Evolutionary conservation across 2,113 vertebrate genomes (phyloP), one percentile per base, ranked within the genome.

Genomic region (Arizona elegans): DNA sequence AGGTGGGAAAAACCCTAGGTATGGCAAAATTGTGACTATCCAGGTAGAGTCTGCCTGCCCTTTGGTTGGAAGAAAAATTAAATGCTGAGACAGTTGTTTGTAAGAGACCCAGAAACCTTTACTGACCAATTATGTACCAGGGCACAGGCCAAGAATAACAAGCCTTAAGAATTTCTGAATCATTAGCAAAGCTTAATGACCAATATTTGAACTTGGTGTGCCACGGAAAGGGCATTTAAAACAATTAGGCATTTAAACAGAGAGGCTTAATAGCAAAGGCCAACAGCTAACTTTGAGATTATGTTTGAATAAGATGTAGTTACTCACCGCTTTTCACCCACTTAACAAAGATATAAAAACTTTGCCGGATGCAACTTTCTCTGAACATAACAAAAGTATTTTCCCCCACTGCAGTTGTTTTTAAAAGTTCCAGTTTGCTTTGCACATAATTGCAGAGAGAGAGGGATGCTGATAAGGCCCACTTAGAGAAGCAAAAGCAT

Each of bases 101-200:
- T 90, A 23, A 88, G 91, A 19, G 0, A 8, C 81, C 81, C 93
- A 92, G 94, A 93, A 92, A 92, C 90, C 89, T 92, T 62, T n/a
- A 47, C 88, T 2, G 62, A 33, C 89, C 91, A 62, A 38, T 94
- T 94, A 93, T 89, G 89, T 50, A 11, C 65, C 75, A 89, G 96
- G 95, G 94, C 91, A 93, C 93, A 87, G 5, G n/a, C 91, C 93
- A 93, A 94, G 95, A 96, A 95, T 90, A 96, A 96, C 94, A 85
- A 86, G 93, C 88, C 53, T 93, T 90, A 94, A 89, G 96, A 95
- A 94, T 96, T 96, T 95, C 90, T 92, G 94, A 92, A 95, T 97
- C 93, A 94, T 96, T 97, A 95, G 94, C 87, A 85, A 89, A 94
- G 87, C 62, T 0, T 93, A 95, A 96, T 95, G 96, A 94, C 96